Base-by-base conservation (phyloP, 2,888 invertebrate genomes). In the Leptopterna dolabrata region DNA sequence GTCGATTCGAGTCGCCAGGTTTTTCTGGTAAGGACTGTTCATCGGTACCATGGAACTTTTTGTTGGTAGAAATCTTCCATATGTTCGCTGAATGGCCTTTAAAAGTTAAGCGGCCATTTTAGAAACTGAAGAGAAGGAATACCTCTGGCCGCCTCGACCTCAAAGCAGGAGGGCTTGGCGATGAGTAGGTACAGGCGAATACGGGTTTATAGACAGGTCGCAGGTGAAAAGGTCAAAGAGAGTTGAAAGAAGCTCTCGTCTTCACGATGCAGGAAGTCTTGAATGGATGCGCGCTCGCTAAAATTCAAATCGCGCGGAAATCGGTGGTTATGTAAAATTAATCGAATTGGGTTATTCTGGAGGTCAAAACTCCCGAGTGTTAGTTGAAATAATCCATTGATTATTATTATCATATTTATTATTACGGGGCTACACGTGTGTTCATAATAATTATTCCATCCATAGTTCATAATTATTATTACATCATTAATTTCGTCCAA, bases 191-290 rank as follows among this genome's bases (percentile, higher is more conserved):
- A 63, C n/a, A 63, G 19, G 27, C 51, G 27, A 24, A 63, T 63
- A 19, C 19, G 55, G 19, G 2, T 63, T 24, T 11, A 13, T 19
- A 3, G 19, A n/a, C 19, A 13, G 63, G 63, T 63, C 63, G 63
- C 63, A 63, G 63, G 63, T 27, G 63, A 63, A 63, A 47, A 63
- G 63, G 63, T 63, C 63, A 27, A 63, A 63, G 63, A 63, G 63
- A 63, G 63, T 63, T 27, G 63, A 63, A 63, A 63, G 11, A 47
- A 47, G 6, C 36, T 7, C 4, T 13, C 47, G 2, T 13, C 47
- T 47, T 47, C 16, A 47, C 16, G 14, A 47, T 47, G 36, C 47
- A 47, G 14, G 47, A 47, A 47, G 47, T 47, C 16, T 47, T 47
- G 47, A 47, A 47, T 47, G 47, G 16, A 47, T 16, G 7, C n/a